phyloP scores from a whole-genome alignment of 1,140 invertebrate genomes.

The Drosophila ogumai region DNA sequence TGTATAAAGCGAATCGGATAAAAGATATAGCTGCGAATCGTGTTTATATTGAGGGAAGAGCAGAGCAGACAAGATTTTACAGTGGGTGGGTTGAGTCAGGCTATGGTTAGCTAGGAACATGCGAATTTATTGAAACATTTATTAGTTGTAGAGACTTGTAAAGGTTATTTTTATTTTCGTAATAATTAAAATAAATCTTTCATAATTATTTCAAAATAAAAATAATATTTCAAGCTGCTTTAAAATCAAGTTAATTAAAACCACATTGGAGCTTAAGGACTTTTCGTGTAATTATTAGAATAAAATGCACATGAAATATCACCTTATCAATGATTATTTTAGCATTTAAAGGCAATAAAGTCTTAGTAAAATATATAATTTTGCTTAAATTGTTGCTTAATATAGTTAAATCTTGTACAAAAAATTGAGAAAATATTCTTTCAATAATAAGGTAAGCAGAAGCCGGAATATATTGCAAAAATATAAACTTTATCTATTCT shows the following conservation, averaged over 20 bases:
- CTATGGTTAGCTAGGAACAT: neutral
- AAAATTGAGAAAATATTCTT: too few species aligned
- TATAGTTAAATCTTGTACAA: too few species aligned
- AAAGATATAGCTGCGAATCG: slow-evolving; percentile 61
- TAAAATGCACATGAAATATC: too few species aligned
- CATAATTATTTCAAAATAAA: neutral
- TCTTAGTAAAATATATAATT: too few species aligned
- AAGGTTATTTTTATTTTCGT: neutral
- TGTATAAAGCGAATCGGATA: slow-evolving; percentile 64
- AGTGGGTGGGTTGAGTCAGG: slow-evolving; percentile 32
- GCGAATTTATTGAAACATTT: too few species aligned
- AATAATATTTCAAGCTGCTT: neutral
- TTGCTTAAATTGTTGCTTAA: too few species aligned
- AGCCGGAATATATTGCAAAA: neutral
- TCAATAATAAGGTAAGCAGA: neutral
- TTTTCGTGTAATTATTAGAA: too few species aligned
- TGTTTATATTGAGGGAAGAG: slow-evolving; percentile 71
- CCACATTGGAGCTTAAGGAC: too few species aligned
- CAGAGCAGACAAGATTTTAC: slow-evolving; percentile 43
- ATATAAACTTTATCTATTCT: accelerated
- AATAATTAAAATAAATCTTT: neutral
- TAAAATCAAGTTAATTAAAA: too few species aligned
- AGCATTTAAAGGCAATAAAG: too few species aligned
- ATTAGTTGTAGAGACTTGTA: too few species aligned
- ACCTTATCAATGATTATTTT: too few species aligned